Evolutionary conservation across 2,888 invertebrate species (phyloP).

Genomic region (Caenorhabditis sp.): DNA sequence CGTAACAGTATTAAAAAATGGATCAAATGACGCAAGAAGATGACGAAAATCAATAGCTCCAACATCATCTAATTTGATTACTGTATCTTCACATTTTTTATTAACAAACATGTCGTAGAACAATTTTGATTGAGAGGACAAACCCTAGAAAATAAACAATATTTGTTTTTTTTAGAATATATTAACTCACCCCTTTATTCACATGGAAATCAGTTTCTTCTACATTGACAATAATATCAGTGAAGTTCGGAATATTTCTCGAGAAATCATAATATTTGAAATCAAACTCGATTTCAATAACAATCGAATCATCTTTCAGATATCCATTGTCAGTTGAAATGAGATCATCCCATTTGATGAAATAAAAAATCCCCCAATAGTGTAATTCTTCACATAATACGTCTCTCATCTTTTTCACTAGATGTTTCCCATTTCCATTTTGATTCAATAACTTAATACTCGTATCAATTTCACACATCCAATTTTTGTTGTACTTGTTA

Average conservation of each 20-base stretch:
- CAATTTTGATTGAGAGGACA: too few relatives aligned
- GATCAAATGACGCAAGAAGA: not conserved
- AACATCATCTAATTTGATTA: not conserved
- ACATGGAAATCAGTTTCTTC: not conserved
- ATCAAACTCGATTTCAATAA: not conserved
- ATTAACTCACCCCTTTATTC: not conserved
- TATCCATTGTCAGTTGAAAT: not conserved
- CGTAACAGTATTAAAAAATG: not conserved
- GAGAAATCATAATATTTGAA: not conserved
- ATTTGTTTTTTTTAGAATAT: too few relatives aligned
- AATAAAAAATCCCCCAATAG: too few relatives aligned
- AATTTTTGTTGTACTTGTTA: not conserved
- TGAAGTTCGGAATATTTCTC: not conserved
- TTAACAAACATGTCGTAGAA: not conserved
- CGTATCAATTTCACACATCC: not conserved
- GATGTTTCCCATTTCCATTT: not conserved
- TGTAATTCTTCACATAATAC: not conserved
- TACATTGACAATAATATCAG: not conserved
- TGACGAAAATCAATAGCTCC: not conserved
- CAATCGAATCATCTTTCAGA: not conserved
- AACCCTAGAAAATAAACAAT: too few relatives aligned
- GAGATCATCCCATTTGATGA: not conserved
- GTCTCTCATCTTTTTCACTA: not conserved
- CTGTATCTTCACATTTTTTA: not conserved
- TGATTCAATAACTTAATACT: not conserved